Evolutionary conservation across 2,888 invertebrate species (phyloP).

Genomic region (Acanthoscelides obtectus): DNA sequence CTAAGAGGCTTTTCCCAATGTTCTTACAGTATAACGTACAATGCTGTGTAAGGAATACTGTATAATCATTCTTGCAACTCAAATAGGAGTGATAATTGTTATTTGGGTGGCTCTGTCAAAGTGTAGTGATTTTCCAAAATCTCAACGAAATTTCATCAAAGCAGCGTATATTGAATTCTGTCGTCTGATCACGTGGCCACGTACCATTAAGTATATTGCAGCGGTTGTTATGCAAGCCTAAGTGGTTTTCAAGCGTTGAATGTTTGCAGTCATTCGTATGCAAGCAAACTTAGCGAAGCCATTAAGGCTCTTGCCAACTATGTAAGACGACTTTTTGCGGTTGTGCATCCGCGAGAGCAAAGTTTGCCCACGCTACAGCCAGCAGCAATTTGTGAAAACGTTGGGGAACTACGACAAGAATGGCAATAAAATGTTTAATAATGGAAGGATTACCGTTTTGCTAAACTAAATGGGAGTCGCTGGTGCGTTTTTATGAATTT

Average conservation of each 20-base stretch:
- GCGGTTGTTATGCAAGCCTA: background rate
- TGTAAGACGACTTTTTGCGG: background rate
- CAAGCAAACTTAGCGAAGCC: background rate
- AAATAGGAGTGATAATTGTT: no score
- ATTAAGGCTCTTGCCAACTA: background rate
- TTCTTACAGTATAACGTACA: no score
- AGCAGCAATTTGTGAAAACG: background rate
- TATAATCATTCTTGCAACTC: no score
- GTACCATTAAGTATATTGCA: background rate
- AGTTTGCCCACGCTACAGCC: background rate
- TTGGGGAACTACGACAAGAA: background rate
- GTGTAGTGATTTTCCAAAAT: no score
- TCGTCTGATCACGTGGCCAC: background rate
- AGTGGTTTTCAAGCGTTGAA: background rate
- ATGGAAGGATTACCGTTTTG: background rate
- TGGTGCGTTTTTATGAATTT: background rate
- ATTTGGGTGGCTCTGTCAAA: no score
- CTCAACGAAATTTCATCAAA: no score
- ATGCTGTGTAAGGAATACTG: no score
- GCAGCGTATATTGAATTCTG: no score
- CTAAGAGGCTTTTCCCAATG: no score
- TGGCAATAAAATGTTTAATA: background rate
- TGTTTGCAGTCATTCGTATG: background rate
- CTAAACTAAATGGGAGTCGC: background rate
- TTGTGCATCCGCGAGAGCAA: background rate